Conservation (phyloP, 2,113 vertebrate species). For the Cyanistes caeruleus region DNA sequence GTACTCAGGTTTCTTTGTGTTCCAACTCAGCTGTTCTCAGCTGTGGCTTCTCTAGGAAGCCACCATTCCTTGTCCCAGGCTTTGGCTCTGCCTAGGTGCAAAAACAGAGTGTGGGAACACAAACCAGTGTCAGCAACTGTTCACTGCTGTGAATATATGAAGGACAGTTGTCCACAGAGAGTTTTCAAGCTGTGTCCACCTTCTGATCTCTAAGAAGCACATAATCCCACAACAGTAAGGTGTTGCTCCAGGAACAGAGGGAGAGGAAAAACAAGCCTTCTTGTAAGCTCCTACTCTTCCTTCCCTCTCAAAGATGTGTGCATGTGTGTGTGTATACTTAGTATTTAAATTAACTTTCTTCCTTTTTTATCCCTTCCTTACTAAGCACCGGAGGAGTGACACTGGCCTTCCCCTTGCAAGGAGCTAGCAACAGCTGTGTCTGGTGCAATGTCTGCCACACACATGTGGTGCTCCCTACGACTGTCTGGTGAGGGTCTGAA, state of each 20-base stretch:
- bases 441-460: constrained; percentile 34
- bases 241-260: background rate
- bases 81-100: background rate
- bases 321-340: background rate
- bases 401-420: background rate
- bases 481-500: background rate
- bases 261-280: background rate
- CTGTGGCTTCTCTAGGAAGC: background rate
- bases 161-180: background rate
- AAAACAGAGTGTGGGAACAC: background rate
- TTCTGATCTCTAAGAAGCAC: background rate
- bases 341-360: background rate
- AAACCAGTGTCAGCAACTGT: background rate
- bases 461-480: constrained; percentile 15
- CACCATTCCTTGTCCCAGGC: background rate
- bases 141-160: background rate
- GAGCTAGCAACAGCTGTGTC: constrained; percentile 37
- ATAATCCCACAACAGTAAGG: background rate
- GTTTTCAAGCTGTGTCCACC: background rate
- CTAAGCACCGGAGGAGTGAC: background rate
- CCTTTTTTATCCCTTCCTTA: background rate
- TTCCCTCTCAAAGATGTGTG: background rate
- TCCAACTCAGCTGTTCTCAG: background rate
- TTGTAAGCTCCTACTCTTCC: background rate
- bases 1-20: background rate